Conservation (phyloP, 2,113 vertebrate species). For the Mus pahari region DNA sequence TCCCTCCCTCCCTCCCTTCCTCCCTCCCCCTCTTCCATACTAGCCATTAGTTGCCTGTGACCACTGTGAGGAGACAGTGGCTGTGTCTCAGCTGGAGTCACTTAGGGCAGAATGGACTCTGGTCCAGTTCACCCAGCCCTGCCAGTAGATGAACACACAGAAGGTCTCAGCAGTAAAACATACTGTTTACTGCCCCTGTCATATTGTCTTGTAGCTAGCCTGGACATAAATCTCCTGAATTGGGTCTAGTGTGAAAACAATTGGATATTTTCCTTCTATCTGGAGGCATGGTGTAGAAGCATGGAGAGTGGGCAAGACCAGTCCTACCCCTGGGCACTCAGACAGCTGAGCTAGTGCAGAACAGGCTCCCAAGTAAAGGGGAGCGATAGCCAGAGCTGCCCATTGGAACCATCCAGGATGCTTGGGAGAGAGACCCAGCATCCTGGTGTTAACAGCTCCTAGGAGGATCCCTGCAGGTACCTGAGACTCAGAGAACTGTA, state of each 20-base stretch:
- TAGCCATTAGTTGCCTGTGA: background rate
- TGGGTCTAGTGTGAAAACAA: background rate
- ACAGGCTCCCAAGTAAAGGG: background rate
- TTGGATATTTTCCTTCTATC: background rate
- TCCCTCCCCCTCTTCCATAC: background rate
- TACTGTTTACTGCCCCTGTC: background rate
- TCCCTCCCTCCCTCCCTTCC: background rate
- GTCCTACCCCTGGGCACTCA: background rate
- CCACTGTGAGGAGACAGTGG: background rate
- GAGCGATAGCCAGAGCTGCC: background rate
- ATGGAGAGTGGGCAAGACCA: background rate
- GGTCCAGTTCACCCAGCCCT: background rate
- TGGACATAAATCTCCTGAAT: background rate
- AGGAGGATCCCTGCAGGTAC: background rate
- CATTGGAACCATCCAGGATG: background rate
- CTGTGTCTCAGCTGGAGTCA: background rate
- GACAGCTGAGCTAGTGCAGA: background rate
- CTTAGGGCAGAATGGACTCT: background rate
- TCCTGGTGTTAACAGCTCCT: background rate
- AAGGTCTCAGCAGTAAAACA: background rate
- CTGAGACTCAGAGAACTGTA: background rate
- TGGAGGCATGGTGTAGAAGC: background rate
- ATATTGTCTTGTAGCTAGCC: background rate
- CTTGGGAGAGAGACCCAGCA: background rate
- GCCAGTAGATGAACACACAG: background rate